A percentile compares a stretch with the other conserved stretches of the same genome.
These are phyloP conservation scores for Himalopsyche tibetana DNA, from an alignment of 2,888 invertebrate genomes.

Conservation along the genomic window DNA sequence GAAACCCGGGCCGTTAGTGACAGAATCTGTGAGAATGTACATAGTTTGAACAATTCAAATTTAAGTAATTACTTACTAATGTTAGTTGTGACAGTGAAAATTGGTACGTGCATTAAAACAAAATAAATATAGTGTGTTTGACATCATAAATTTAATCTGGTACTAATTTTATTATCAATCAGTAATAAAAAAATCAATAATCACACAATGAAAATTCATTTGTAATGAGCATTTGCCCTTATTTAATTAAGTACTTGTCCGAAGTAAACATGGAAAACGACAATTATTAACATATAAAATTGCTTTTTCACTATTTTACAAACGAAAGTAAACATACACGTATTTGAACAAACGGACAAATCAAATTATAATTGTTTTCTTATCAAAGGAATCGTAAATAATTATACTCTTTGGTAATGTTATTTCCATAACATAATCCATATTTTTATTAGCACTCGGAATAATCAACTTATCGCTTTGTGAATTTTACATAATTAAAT, in stretches of 20 bases:
- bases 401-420: not conserved
- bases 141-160: conserved; percentile 1
- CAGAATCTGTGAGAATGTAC: no score
- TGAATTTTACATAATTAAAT: conserved; percentile 57
- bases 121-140: not conserved
- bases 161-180: not conserved
- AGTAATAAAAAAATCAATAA: conserved; percentile 16
- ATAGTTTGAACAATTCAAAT: no score
- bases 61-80: no score
- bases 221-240: conserved; percentile 50
- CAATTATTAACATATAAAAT: conserved; percentile 55
- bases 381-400: conserved; percentile 58
- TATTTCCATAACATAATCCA: conserved; percentile 48
- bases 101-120: not conserved
- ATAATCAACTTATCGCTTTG: conserved; percentile 54
- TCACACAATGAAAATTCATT: conserved; percentile 44
- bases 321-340: conserved; percentile 48
- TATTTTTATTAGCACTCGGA: conserved; percentile 52
- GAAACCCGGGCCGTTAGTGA: no score
- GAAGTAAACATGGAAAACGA: conserved; percentile 54
- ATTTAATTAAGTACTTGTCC: conserved; percentile 43
- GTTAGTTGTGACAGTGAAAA: no score
- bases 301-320: conserved; percentile 51
- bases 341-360: conserved; percentile 23
- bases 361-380: conserved; percentile 51